Conservation (phyloP, 2,888 invertebrate species). For the Dascillus cervinus region DNA sequence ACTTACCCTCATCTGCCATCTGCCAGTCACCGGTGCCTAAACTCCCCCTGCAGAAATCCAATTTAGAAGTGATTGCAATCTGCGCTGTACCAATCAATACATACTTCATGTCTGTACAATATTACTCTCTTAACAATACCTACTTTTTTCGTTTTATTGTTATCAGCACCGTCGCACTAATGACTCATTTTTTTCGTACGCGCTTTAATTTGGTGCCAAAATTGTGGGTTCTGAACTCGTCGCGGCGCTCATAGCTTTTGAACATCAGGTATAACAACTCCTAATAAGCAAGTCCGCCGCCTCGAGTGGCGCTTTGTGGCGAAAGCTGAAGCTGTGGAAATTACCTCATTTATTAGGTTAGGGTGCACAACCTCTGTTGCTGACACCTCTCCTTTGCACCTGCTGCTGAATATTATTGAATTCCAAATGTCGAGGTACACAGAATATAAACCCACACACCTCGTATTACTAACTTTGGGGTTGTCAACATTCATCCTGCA, state of each 20-base stretch:
- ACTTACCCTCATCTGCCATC: slow-evolving; percentile 44
- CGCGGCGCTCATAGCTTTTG: slow-evolving; percentile 34
- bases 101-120: slow-evolving; percentile 13
- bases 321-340: slow-evolving; percentile 44
- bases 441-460: too few relatives aligned
- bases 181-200: slow-evolving; percentile 7
- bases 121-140: slow-evolving; percentile 13
- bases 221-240: too few relatives aligned
- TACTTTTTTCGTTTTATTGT: slow-evolving; percentile 10
- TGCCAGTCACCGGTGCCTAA: slow-evolving; percentile 40
- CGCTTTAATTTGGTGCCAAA: too few relatives aligned
- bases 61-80: slow-evolving; percentile 43
- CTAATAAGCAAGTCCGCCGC: slow-evolving; percentile 38
- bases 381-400: slow-evolving; percentile 49
- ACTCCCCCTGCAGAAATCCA: slow-evolving; percentile 37
- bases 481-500: too few relatives aligned
- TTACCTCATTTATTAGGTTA: slow-evolving; percentile 48
- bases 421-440: too few relatives aligned
- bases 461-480: too few relatives aligned
- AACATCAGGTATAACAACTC: slow-evolving; percentile 43
- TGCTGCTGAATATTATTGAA: slow-evolving; percentile 46
- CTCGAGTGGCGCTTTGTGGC: slow-evolving; percentile 42
- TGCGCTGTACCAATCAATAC: slow-evolving; percentile 36
- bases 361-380: slow-evolving; percentile 44
- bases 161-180: slow-evolving; percentile 4